These are phyloP conservation scores for Clarias magur DNA, from an alignment of 2,113 vertebrate genomes.

Conservation along the genomic window DNA sequence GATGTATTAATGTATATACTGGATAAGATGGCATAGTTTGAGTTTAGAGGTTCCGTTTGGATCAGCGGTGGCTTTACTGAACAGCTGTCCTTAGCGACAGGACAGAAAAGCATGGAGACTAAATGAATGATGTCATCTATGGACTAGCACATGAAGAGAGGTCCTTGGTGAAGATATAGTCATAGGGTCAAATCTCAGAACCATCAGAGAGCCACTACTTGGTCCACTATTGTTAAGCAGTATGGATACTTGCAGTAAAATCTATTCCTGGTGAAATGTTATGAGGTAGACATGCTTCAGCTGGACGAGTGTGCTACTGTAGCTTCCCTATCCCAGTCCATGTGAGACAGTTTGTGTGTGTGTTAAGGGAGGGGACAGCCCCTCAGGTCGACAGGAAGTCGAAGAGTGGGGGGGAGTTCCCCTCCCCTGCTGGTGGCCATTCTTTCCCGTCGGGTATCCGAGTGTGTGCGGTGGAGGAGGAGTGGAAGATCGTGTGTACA, in stretches of 20 bases:
- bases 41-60: not conserved
- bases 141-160: constrained; percentile 26
- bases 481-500: constrained; percentile 8
- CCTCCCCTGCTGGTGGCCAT: constrained; percentile 47
- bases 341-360: not conserved
- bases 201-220: not conserved
- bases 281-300: constrained; percentile 1
- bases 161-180: not conserved
- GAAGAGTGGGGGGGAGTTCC: constrained; percentile 39
- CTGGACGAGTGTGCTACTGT: not conserved
- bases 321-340: not conserved
- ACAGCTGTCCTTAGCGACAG: not conserved
- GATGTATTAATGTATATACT: not conserved
- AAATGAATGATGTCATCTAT: constrained; percentile 38
- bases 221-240: not conserved
- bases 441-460: constrained; percentile 29
- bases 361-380: constrained; percentile 33
- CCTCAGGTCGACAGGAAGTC: constrained; percentile 49
- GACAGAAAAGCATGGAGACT: constrained; percentile 32
- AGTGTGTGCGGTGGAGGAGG: not conserved
- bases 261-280: not conserved
- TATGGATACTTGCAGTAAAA: constrained; percentile 1
- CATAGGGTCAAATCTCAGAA: too few species aligned
- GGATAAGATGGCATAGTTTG: not conserved
- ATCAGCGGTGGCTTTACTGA: not conserved